phyloP scores from a whole-genome alignment of 2,113 vertebrate species.

The Eudyptes chrysolophus region DNA sequence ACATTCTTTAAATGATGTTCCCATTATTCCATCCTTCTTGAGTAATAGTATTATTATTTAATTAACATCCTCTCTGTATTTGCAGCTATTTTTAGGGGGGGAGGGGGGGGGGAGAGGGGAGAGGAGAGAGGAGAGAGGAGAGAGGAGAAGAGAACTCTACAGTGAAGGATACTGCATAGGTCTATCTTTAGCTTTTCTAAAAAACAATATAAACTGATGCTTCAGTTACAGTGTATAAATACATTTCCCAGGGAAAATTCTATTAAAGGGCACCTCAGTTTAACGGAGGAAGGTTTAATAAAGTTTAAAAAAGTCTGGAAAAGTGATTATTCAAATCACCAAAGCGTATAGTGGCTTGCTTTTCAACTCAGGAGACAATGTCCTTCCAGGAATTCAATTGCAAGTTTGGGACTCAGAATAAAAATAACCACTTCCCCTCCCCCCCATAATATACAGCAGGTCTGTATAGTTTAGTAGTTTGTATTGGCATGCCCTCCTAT shows the following conservation, averaged over 20 bases:
- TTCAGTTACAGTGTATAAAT: neutral
- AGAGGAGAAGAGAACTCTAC: too few relatives aligned
- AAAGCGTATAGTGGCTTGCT: rapidly evolving
- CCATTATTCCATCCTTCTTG: neutral
- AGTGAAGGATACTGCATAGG: neutral
- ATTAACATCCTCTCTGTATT: neutral
- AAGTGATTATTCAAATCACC: neutral
- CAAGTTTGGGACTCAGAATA: neutral
- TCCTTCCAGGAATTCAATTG: neutral
- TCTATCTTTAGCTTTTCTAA: neutral
- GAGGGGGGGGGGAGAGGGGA: too few relatives aligned
- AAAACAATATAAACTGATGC: neutral
- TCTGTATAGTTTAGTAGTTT: neutral
- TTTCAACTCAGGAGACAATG: neutral
- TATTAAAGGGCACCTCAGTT: neutral
- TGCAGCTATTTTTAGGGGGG: neutral
- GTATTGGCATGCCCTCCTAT: too few relatives aligned
- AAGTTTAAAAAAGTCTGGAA: neutral
- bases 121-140: too few relatives aligned
- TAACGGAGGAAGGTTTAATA: neutral
- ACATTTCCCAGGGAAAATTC: neutral
- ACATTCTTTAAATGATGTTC: neutral
- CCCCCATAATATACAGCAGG: neutral
- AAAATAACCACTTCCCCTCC: neutral
- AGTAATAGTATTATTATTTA: neutral